Base-by-base conservation (phyloP, 2,113 vertebrate genomes). In the Onychostruthus taczanowskii region DNA sequence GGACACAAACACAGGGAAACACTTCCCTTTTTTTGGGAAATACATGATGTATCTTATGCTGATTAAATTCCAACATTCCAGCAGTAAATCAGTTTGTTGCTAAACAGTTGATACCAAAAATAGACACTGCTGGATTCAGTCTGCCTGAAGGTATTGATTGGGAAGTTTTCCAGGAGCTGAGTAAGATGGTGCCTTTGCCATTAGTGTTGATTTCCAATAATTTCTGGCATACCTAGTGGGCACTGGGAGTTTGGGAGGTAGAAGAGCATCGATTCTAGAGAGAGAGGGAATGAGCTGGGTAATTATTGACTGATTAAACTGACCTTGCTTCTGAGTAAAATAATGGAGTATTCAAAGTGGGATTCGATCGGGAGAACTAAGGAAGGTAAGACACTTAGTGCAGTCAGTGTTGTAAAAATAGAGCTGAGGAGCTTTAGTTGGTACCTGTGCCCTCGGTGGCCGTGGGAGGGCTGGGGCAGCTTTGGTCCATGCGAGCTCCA, bases 181-280 rank as follows among this genome's bases (percentile, higher is more conserved):
- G 58, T 85, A 79, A 93, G 93, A 56, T 5, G 21, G 41, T 83
- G 78, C 70, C 63, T 76, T 56, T 89, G 69, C 84, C 67, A 30
- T 95, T 89, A 66, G 55, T 83, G 78, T 95, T 87, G 89, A 96
- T 97, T 95, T 95, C 91, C 93, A 95, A 53, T 91, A 84, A 93
- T 63, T 82, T 84, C 73, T 67, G 10, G 4, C 55, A 10, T 61
- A 24, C 62, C 58, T 68, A 23, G 14, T 3, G 35, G 84, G 62
- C 53, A 43, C 28, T 53, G 39, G 74, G 41, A 55, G 46, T 37
- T 58, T 7, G 1, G 81, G 63, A 93, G 23, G 66, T 37, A 56
- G 73, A 73, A 61, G 35, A 58, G 13, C 0, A 4, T 70, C 0
- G 0, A 24, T 76, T 69, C 39, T 63, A 27, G 66, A 82, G 82